phyloP scores from a whole-genome alignment of 2,888 invertebrate genomes.

The Yponomeuta evonymella region DNA sequence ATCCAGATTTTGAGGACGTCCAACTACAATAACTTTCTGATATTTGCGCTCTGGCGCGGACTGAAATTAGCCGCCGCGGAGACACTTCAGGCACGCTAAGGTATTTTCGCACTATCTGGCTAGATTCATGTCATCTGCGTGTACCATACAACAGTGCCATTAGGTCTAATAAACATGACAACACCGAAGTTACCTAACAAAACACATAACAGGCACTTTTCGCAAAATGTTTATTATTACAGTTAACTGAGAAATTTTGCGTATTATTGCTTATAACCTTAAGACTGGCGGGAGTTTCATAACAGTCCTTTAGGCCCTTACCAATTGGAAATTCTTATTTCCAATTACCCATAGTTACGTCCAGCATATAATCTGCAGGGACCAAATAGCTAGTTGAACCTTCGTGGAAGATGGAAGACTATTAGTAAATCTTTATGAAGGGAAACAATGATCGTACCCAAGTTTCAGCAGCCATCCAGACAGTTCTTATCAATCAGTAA shows the following conservation, averaged over 20 bases:
- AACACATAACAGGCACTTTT: constrained; percentile 47
- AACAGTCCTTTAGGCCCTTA: constrained; percentile 37
- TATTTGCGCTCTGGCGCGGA: too few relatives aligned
- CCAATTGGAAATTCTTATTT: constrained; percentile 30
- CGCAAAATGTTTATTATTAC: constrained; percentile 28
- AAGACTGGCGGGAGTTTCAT: constrained; percentile 21
- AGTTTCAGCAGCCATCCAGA: background rate
- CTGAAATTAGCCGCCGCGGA: too few relatives aligned
- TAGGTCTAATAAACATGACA: constrained; percentile 31
- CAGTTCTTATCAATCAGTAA: background rate
- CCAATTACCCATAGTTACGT: background rate
- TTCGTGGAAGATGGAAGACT: constrained; percentile 31
- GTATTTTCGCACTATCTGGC: too few relatives aligned
- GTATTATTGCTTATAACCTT: constrained; percentile 9
- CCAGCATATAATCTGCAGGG: background rate
- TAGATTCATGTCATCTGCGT: background rate
- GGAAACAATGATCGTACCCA: background rate
- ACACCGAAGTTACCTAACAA: constrained; percentile 34
- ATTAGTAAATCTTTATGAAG: constrained; percentile 16
- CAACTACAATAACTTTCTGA: too few relatives aligned
- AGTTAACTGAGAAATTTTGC: background rate
- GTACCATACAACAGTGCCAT: constrained; percentile 18
- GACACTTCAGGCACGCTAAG: too few relatives aligned
- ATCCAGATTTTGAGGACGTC: too few relatives aligned
- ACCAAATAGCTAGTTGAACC: background rate